These are phyloP conservation scores for Temnothorax curvispinosus DNA, from an alignment of 1,140 invertebrate genomes.

Conservation along the genomic window DNA sequence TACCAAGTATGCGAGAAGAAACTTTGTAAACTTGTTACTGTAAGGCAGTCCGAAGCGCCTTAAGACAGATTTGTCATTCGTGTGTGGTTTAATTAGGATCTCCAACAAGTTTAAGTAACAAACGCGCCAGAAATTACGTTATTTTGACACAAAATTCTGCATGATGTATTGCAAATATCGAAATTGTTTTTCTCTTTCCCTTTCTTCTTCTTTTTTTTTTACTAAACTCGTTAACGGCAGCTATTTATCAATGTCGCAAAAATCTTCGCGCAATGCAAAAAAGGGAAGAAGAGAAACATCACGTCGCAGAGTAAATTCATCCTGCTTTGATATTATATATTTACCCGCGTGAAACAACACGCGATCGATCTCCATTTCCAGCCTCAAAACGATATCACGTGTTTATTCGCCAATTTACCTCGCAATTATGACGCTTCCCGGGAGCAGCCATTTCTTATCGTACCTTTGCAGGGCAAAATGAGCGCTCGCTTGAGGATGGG, in stretches of 20 bases:
- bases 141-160: conserved; percentile 52
- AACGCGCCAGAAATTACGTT: conserved; percentile 45
- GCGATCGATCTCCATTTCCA: neutral
- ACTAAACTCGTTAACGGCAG: conserved; percentile 34
- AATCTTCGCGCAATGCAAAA: conserved; percentile 32
- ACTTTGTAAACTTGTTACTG: conserved; percentile 67
- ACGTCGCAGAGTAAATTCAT: conserved; percentile 1
- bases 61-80: conserved; percentile 67
- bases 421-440: conserved; percentile 13
- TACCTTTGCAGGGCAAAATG: neutral
- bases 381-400: conserved; percentile 45
- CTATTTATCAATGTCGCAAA: conserved; percentile 61
- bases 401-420: conserved; percentile 28
- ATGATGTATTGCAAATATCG: conserved; percentile 27
- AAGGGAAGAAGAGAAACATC: neutral
- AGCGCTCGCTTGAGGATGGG: neutral
- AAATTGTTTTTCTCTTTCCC: neutral
- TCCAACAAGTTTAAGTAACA: conserved; percentile 59
- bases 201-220: neutral
- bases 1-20: conserved; percentile 55
- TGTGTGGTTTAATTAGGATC: conserved; percentile 70
- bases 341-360: neutral
- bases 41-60: conserved; percentile 50
- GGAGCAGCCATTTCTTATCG: conserved; percentile 43
- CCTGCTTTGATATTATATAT: conserved; percentile 35